Base-by-base conservation (phyloP, 1,140 invertebrate genomes). In the Diachasma alloeum region DNA sequence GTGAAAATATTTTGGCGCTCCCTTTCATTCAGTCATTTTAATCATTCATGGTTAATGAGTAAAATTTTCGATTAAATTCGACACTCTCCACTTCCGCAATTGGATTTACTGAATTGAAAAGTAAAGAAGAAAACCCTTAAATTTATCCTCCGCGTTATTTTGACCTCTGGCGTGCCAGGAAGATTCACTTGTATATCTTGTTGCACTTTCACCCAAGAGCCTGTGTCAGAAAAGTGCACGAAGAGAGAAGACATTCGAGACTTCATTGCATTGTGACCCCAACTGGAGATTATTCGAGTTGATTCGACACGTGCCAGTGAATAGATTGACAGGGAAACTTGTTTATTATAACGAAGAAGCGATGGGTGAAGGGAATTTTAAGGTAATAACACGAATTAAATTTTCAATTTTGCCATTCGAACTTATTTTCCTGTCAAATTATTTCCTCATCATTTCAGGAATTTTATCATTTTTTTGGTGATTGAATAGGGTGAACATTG, bases 141-240 rank as follows among this genome's bases (percentile, higher is more conserved):
- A 72, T 63, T 70, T 78, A 68, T 63, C 63, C 36, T 53, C 68
- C 37, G 46, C 56, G 71, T 36, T 53, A 53, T 48, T 56, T 17
- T 26, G 71, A 53, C 46, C 46, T 72, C 72, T 74, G 44, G 72
- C 19, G 53, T 66, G 36, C 48, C 59, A 63, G 59, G 59, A 63
- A 63, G 59, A 63, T 63, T 63, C 59, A 63, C 59, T 63, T 63
- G 59, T 63, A 48, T n/a, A 53, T 39, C 44, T 36, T 67, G 36
- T 15, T 73, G 66, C 76, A 78, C 76, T 78, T 78, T 78, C 76
- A 78, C 76, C 76, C 59, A 63, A 44, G 59, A 4, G 24, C 19
- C 59, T 63, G 19, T 63, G 59, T 24, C 24, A 63, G 59, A 48
- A 42, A 76, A 70, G 37, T 56, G 74, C 74, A 76, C 11, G 59